Conservation (phyloP, 2,797 vertebrate species). For the Sebastes nivosus region DNA sequence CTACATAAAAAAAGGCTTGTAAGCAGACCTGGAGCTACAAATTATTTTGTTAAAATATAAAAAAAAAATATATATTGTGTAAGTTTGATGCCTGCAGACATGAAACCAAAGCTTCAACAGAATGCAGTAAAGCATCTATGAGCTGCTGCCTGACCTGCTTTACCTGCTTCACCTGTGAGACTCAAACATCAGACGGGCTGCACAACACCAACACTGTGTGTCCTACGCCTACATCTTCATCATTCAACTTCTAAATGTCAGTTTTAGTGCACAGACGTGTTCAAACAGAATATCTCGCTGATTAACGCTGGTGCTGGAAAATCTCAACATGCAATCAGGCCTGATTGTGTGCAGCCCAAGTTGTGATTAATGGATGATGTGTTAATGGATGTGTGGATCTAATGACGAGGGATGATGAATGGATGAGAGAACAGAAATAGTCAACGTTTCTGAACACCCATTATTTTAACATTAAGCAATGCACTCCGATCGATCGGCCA, state of each 20-base stretch:
- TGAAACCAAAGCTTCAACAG: not conserved
- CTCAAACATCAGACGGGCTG: no score
- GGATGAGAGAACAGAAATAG: not conserved
- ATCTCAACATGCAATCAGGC: not conserved
- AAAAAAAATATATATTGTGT: no score
- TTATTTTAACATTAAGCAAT: not conserved
- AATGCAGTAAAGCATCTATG: not conserved
- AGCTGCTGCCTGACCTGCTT: not conserved
- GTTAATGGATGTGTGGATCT: not conserved
- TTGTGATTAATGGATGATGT: not conserved
- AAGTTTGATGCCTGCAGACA: no score
- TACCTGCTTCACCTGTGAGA: no score
- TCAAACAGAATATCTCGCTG: not conserved
- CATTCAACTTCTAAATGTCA: no score
- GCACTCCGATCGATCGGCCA: no score
- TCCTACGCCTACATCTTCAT: no score
- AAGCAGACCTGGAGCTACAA: no score
- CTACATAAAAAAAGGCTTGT: no score
- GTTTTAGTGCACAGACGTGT: not conserved
- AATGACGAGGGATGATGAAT: not conserved
- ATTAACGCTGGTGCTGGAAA: not conserved
- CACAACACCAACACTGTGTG: no score
- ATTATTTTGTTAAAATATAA: no score
- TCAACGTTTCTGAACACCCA: not conserved
- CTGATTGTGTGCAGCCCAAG: not conserved